Conservation (phyloP, 2,888 invertebrate species). For the Metopia argyrocephala region DNA sequence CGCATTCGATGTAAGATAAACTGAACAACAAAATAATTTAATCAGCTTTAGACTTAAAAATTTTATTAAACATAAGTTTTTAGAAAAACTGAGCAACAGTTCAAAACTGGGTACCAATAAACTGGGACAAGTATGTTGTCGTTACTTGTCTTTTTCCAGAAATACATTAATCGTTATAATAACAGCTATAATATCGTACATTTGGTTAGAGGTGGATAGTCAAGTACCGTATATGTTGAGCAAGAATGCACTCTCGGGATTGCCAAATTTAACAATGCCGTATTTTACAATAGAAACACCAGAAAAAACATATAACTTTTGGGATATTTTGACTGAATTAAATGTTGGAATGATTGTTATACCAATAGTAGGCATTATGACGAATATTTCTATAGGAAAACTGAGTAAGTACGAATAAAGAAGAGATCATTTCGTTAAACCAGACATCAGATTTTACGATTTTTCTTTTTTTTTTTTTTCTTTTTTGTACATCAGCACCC, state of each 20-base stretch:
- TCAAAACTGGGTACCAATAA: slow-evolving; percentile 74
- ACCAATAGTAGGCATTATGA: slow-evolving; percentile 91
- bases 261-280: slow-evolving; percentile 84
- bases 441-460: background rate
- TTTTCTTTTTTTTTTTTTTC: background rate
- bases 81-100: slow-evolving; percentile 80
- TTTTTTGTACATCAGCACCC: slow-evolving; percentile 79
- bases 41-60: no score
- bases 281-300: slow-evolving; percentile 81
- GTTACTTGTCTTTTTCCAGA: slow-evolving; percentile 86
- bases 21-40: no score
- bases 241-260: slow-evolving; percentile 82
- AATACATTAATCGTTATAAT: slow-evolving; percentile 88
- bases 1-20: slow-evolving; percentile 81
- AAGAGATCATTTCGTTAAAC: background rate
- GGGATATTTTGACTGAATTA: slow-evolving; percentile 84
- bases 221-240: slow-evolving; percentile 81
- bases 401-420: slow-evolving; percentile 84
- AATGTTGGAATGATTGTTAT: slow-evolving; percentile 89
- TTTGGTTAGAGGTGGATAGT: slow-evolving; percentile 79
- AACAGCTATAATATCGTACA: slow-evolving; percentile 82
- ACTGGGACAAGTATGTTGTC: slow-evolving; percentile 80
- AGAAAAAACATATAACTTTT: slow-evolving; percentile 81
- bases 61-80: no score
- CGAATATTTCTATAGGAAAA: slow-evolving; percentile 96